phyloP scores from a whole-genome alignment of 53 echinoderm and acorn worm genomes.

The Arbacia lixula region DNA sequence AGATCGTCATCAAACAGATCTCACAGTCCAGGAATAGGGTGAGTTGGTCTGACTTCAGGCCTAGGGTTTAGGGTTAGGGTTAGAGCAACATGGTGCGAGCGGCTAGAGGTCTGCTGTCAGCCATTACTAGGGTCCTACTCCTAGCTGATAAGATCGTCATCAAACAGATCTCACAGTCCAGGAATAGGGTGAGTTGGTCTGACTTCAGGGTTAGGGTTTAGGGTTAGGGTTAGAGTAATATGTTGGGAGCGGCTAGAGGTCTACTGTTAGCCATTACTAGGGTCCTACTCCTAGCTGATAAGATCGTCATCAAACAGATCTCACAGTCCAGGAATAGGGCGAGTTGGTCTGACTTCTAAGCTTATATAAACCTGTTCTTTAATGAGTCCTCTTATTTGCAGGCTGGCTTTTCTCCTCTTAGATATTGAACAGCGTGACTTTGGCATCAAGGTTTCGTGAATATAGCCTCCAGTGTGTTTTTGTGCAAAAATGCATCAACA shows the following conservation, averaged over 20 bases:
- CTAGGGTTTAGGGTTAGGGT: no score
- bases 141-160: conserved; percentile 93
- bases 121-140: conserved; percentile 90
- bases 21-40: conserved; percentile 73
- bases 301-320: conserved; percentile 92
- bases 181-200: conserved; percentile 76
- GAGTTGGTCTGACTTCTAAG: no score
- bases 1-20: conserved; percentile 92
- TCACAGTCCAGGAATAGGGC: conserved; percentile 72
- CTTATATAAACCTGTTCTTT: no score
- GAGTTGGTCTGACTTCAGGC: no score
- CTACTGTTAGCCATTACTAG: conserved; percentile 92
- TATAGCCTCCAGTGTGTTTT: no score
- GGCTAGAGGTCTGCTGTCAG: conserved; percentile 92
- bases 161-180: conserved; percentile 81
- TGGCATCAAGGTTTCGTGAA: no score
- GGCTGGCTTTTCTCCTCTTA: no score
- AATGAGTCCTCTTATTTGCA: no score
- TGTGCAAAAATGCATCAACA: no score
- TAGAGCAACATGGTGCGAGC: conserved; percentile 95
- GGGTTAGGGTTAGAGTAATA: conserved; percentile 83
- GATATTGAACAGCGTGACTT: no score
- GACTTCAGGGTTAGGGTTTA: no score
- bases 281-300: conserved; percentile 90
- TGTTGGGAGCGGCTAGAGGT: conserved; percentile 96